phyloP scores from a whole-genome alignment of 2,113 vertebrate species.

The Notothenia rossii region DNA sequence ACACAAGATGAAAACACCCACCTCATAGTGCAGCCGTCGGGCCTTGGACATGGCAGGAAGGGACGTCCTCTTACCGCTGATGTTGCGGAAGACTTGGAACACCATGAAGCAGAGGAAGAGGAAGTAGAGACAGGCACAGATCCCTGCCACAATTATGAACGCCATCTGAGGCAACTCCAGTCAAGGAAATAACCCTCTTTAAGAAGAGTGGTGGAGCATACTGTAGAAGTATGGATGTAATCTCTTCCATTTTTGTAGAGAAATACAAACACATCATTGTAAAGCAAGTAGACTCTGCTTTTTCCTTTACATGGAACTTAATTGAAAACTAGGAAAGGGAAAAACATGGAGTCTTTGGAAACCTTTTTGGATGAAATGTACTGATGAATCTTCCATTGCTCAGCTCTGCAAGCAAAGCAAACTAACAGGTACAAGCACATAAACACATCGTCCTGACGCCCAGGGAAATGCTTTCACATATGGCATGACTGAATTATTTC shows the following conservation, averaged over 20 bases:
- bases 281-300: not conserved
- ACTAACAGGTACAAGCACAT: not conserved
- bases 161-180: slow-evolving; percentile 88
- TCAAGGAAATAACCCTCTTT: slow-evolving; percentile 63
- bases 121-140: slow-evolving; percentile 98
- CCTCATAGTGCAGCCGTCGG: slow-evolving; percentile 96
- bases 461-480: slow-evolving; percentile 38
- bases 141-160: slow-evolving; percentile 97
- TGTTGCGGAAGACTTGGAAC: slow-evolving; percentile 97
- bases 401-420: slow-evolving; percentile 14
- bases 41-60: slow-evolving; percentile 96
- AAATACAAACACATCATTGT: not conserved
- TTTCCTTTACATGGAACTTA: not conserved
- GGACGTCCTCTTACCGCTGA: slow-evolving; percentile 93
- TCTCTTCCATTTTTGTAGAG: not conserved
- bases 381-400: slow-evolving; percentile 45
- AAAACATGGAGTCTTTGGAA: not conserved
- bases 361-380: not conserved
- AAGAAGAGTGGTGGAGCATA: not conserved
- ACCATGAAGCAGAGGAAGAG: slow-evolving; percentile 99
- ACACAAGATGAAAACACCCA: slow-evolving; percentile 36
- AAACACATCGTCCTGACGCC: slow-evolving; percentile 3
- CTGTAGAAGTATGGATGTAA: not conserved
- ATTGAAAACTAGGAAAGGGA: not conserved
- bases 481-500: slow-evolving; percentile 68